phyloP scores from a whole-genome alignment of 2,113 vertebrate species.

The Amphiprion ocellaris region DNA sequence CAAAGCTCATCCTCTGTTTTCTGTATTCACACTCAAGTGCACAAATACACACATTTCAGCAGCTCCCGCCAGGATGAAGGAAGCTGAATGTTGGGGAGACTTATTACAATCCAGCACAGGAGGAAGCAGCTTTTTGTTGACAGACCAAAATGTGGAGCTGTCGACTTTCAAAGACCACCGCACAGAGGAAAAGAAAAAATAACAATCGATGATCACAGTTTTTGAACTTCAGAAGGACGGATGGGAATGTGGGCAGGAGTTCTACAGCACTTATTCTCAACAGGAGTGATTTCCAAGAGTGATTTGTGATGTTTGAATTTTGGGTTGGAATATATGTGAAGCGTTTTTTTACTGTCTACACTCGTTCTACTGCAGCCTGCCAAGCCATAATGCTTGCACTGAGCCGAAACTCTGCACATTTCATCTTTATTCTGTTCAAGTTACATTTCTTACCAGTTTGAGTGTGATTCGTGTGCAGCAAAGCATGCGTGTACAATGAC shows the following conservation, averaged over 20 bases:
- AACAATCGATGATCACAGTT: conserved; percentile 54
- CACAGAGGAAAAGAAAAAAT: conserved; percentile 18
- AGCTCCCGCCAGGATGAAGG: conserved; percentile 37
- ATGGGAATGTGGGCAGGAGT: conserved; percentile 15
- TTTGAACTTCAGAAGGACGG: conserved; percentile 39
- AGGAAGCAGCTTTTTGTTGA: conserved; percentile 37
- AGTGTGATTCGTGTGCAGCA: conserved; percentile 40
- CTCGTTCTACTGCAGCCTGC: conserved; percentile 39
- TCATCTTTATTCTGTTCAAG: conserved; percentile 38
- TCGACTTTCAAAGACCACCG: conserved; percentile 61
- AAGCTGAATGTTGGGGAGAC: conserved; percentile 29
- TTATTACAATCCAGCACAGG: conserved; percentile 32
- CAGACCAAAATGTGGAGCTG: conserved; percentile 48
- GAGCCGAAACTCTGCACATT: conserved; percentile 57
- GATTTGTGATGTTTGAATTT: conserved; percentile 20
- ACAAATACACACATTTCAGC: conserved; percentile 50
- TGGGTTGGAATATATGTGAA: conserved; percentile 49
- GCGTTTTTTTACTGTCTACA: conserved; percentile 62
- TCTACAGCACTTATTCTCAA: conserved; percentile 49
- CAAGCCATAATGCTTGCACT: conserved; percentile 71
- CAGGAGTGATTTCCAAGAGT: conserved; percentile 40
- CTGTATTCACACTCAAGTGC: conserved; percentile 61
- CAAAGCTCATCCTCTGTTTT: conserved; percentile 61
- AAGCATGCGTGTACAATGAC: conserved; percentile 43
- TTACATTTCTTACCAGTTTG: conserved; percentile 49